Percentiles rank a stretch among this genome's conserved stretches.
phyloP scores from a whole-genome alignment of 2,113 vertebrate species.

The Romanogobio albipinnatus region DNA sequence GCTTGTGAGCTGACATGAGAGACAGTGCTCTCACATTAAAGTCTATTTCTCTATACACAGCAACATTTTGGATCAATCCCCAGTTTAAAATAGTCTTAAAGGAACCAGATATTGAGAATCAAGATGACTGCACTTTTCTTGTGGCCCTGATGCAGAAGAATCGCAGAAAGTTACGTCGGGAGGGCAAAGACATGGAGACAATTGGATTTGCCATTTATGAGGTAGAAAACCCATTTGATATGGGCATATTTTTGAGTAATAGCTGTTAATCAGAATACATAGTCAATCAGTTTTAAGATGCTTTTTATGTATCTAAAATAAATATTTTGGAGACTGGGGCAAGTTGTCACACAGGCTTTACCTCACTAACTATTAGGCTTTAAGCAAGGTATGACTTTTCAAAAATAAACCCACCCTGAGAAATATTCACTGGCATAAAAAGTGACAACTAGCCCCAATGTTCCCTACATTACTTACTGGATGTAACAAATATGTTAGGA shows the following conservation, averaged over 20 bases:
- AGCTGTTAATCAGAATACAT: background rate
- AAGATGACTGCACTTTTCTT: constrained; percentile 87
- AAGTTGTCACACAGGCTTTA: background rate
- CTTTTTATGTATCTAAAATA: background rate
- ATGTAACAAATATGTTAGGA: background rate
- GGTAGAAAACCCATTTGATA: constrained; percentile 66
- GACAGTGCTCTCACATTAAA: background rate
- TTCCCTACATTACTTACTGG: background rate
- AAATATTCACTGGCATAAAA: background rate
- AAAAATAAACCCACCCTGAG: background rate
- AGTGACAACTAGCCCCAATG: background rate
- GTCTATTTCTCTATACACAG: constrained; percentile 68
- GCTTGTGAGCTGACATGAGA: background rate
- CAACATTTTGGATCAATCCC: constrained; percentile 95
- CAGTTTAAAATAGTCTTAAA: constrained; percentile 90
- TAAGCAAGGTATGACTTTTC: background rate
- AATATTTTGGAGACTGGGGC: background rate
- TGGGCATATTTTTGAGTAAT: background rate
- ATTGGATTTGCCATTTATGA: constrained; percentile 94
- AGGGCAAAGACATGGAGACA: constrained; percentile 94
- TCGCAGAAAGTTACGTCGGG: constrained; percentile 82
- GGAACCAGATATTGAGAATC: constrained; percentile 72
- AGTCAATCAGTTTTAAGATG: background rate
- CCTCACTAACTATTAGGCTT: background rate
- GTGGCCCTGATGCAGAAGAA: constrained; percentile 95